These are phyloP conservation scores for Itoplectis maculator DNA, from an alignment of 2,888 invertebrate genomes.

Conservation along the genomic window DNA sequence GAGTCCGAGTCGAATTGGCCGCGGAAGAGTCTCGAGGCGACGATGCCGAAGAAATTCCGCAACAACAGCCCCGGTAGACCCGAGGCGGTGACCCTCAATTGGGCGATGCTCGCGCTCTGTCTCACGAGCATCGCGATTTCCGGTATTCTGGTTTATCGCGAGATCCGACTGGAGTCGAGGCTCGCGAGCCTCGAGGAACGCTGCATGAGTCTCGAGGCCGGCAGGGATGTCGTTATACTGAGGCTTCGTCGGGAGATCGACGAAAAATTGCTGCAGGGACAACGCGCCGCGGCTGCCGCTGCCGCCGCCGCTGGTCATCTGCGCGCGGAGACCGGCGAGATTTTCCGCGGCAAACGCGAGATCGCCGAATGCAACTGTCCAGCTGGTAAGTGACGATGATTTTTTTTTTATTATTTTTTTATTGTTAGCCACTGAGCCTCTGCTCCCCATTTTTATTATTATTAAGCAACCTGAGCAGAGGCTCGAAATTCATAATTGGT, in stretches of 20 bases:
- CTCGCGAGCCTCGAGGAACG: conserved; percentile 78
- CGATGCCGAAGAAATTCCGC: conserved; percentile 77
- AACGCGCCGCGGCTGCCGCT: conserved; percentile 45
- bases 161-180: conserved; percentile 78
- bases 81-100: conserved; percentile 73
- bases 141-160: conserved; percentile 79
- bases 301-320: conserved; percentile 9
- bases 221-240: conserved; percentile 71
- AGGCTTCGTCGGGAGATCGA: conserved; percentile 76
- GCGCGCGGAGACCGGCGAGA: conserved; percentile 64
- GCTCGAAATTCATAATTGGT: no score
- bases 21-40: conserved; percentile 73
- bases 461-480: no score
- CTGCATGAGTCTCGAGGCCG: conserved; percentile 69
- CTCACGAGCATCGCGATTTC: conserved; percentile 79
- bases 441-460: no score
- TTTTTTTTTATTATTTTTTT: background rate
- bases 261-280: conserved; percentile 69
- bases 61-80: conserved; percentile 66
- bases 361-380: conserved; percentile 82
- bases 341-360: conserved; percentile 80
- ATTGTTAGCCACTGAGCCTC: no score
- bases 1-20: conserved; percentile 73
- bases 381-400: conserved; percentile 75
- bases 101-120: conserved; percentile 80